A percentile compares a stretch with the other conserved stretches of the same genome.
These are phyloP conservation scores for Zosterops lateralis DNA, from an alignment of 2,113 vertebrate genomes.

Conservation along the genomic window DNA sequence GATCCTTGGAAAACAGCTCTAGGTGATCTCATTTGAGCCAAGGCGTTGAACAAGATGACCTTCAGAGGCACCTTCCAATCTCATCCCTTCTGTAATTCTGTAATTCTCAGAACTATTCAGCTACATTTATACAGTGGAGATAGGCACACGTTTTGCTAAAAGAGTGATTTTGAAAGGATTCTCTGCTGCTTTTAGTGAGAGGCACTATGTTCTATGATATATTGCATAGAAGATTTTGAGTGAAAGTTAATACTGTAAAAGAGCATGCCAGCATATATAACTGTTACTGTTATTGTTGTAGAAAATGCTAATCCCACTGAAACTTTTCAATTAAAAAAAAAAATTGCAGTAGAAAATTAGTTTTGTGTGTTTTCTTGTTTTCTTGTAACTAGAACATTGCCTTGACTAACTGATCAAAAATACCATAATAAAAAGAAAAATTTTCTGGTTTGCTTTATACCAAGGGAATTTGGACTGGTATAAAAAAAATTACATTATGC, in stretches of 20 bases:
- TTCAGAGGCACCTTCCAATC: neutral
- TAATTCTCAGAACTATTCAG: neutral
- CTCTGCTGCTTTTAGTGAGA: neutral
- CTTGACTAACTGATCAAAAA: conserved; percentile 30
- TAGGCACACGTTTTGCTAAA: neutral
- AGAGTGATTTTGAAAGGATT: neutral
- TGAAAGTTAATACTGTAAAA: neutral
- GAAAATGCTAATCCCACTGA: neutral
- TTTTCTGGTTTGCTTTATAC: neutral
- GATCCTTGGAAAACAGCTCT: neutral
- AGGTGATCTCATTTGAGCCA: neutral
- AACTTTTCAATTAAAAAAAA: neutral
- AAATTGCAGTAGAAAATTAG: neutral
- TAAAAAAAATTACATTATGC: conserved; percentile 39
- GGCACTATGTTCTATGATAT: neutral
- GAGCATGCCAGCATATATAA: neutral
- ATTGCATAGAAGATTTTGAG: neutral
- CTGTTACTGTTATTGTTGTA: neutral
- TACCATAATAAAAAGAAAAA: neutral
- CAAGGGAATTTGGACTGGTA: neutral
- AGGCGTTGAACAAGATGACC: fast-evolving
- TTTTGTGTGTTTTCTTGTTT: neutral
- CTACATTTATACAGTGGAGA: neutral
- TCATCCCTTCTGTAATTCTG: neutral
- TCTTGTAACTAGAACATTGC: neutral